These are phyloP conservation scores for Coptodon rendalli DNA, from an alignment of 2,113 vertebrate species.

Conservation along the genomic window DNA sequence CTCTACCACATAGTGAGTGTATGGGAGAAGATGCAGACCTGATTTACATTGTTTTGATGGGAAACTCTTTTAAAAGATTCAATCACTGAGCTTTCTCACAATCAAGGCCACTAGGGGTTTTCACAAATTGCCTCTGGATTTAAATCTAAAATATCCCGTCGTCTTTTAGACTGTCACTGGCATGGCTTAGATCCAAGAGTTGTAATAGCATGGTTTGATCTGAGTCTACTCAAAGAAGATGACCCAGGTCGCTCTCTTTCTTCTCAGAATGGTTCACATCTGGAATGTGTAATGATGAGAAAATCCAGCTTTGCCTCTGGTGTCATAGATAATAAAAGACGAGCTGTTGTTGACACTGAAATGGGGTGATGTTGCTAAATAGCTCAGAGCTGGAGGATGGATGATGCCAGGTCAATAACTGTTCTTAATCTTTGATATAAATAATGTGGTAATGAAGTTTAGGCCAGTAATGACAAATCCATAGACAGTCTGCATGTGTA, in stretches of 20 bases:
- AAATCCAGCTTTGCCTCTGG: conserved; percentile 32
- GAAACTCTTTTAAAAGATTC: conserved; percentile 12
- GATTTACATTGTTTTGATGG: conserved; percentile 11
- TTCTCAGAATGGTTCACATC: conserved; percentile 47
- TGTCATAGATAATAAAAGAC: conserved; percentile 41
- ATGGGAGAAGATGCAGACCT: conserved; percentile 6
- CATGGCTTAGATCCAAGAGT: conserved; percentile 29
- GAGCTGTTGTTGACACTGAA: conserved; percentile 39
- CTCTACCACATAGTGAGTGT: neutral
- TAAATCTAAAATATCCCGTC: conserved; percentile 62
- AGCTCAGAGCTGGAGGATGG: neutral
- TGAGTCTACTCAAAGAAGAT: conserved; percentile 34
- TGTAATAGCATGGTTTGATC: conserved; percentile 19
- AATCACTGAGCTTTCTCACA: conserved; percentile 37
- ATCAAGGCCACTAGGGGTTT: conserved; percentile 11
- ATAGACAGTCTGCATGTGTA: neutral
- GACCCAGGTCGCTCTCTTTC: conserved; percentile 40
- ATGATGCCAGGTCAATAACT: neutral
- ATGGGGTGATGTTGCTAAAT: conserved; percentile 13
- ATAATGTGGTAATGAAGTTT: conserved; percentile 6
- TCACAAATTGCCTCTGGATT: conserved; percentile 34
- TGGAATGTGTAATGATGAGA: conserved; percentile 47
- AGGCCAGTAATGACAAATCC: neutral
- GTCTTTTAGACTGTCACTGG: conserved; percentile 30
- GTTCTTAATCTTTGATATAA: conserved; percentile 12